Evolutionary conservation across 2,113 vertebrate species (phyloP).

Genomic region (Gymnarchus niloticus): DNA sequence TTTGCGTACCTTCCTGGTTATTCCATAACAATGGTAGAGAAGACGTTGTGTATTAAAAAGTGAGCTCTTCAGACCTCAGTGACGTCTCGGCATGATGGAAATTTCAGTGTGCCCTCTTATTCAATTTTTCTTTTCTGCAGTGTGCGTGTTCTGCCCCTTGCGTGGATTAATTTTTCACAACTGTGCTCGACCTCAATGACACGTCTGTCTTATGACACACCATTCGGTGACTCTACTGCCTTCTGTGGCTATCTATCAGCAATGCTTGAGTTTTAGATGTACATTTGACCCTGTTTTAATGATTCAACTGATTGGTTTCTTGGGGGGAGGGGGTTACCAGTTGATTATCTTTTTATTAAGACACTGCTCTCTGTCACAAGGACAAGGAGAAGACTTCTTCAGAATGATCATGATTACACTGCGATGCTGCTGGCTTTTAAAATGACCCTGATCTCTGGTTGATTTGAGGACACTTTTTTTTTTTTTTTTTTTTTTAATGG

Average conservation of each 20-base stretch:
- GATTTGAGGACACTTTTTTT: slow-evolving; percentile 1
- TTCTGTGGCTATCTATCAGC: neutral
- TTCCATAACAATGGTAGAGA: neutral
- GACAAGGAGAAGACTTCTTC: neutral
- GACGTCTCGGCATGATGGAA: neutral
- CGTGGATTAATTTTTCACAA: neutral
- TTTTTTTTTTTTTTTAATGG: neutral
- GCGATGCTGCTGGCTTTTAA: neutral
- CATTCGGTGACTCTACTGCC: neutral
- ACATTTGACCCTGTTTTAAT: neutral
- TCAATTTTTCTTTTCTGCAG: neutral
- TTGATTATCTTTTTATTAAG: neutral
- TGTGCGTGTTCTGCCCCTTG: neutral
- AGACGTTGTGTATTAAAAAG: neutral
- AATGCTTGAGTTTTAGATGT: too few relatives aligned
- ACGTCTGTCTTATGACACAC: neutral
- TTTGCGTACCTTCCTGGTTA: neutral
- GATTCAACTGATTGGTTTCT: neutral
- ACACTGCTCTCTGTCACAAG: too few relatives aligned
- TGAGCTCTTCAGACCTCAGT: neutral
- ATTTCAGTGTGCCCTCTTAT: neutral
- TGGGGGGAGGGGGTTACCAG: neutral
- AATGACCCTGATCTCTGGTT: neutral
- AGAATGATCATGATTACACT: neutral
- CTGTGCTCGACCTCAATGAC: neutral